A percentile compares a stretch with the other conserved stretches of the same genome.
These are phyloP conservation scores for Syngnathus floridae DNA, from an alignment of 2,113 vertebrate species.

Conservation along the genomic window DNA sequence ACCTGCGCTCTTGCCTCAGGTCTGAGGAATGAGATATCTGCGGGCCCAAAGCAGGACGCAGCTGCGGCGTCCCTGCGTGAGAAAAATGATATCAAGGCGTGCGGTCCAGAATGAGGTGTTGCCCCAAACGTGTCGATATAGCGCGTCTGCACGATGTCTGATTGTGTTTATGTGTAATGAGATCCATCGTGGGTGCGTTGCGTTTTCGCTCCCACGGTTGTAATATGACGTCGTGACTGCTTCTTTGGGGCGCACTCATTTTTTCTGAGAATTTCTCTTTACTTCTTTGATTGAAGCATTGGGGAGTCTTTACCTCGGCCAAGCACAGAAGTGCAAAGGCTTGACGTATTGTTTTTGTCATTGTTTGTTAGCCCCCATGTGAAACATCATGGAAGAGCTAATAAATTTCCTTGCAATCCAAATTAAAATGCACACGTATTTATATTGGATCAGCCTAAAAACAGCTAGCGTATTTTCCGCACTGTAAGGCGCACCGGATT, in stretches of 20 bases:
- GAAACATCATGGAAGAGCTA: too few relatives aligned
- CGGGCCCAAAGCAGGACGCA: conserved; percentile 52
- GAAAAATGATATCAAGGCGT: conserved; percentile 13
- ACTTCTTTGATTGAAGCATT: neutral
- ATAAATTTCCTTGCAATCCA: too few relatives aligned
- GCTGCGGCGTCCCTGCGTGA: conserved; percentile 40
- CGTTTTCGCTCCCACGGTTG: conserved; percentile 23
- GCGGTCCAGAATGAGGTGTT: conserved; percentile 43
- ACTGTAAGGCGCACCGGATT: too few relatives aligned
- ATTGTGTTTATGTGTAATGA: conserved; percentile 30
- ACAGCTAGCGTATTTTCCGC: too few relatives aligned
- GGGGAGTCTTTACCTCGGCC: neutral
- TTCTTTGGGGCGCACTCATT: conserved; percentile 7
- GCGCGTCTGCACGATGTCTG: conserved; percentile 13
- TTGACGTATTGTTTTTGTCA: neutral
- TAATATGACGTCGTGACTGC: conserved; percentile 28
- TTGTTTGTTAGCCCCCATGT: neutral
- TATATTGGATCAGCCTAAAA: too few relatives aligned
- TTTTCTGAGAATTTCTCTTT: neutral
- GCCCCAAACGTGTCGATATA: conserved; percentile 20
- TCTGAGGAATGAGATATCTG: conserved; percentile 51
- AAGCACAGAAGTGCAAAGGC: neutral
- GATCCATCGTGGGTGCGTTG: conserved; percentile 21
- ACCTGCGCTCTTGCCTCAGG: conserved; percentile 65
- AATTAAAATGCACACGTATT: too few relatives aligned